Evolutionary conservation across 2,797 vertebrate genomes (phyloP), one percentile per base, ranked within the genome.

Genomic region (Crypturellus tataupa): DNA sequence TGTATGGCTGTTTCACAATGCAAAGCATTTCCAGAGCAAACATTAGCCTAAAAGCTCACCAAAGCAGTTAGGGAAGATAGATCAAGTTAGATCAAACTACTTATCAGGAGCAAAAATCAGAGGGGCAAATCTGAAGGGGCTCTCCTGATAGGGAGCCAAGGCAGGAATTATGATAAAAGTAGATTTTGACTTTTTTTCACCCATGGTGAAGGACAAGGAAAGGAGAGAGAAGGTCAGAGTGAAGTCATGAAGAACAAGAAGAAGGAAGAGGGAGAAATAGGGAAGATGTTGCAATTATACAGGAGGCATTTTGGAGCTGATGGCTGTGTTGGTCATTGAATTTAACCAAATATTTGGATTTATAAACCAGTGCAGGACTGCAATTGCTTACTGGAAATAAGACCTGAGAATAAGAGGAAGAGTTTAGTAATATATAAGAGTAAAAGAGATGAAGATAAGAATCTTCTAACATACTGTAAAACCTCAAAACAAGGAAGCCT

Each of bases 101-200:
- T 47, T 12, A 33, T 7, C 14, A 51, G 2, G 7, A 79, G 6
- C 11, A 65, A 91, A 42, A 1, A 10, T 47, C 0, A 29, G n/a
- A 25, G 31, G 8, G 13, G 16, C 5, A 78, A 78, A 62, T 7
- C 7, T n/a, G 49, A 92, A 69, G 16, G 7, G 60, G 19, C 46
- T 47, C 20, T 19, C 27, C 27, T 7, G 8, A 3, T 13, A 1
- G 2, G 35, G 1, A 69, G 6, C 2, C 44, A 17, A 42, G 31
- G 7, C 11, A 69, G 20, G 11, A 80, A 18, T 7, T 29, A 27
- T 7, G 8, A 47, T 1, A 11, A 71, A 89, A 33, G 0, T 16
- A 19, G 20, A 33, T 25, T 85, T 82, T 62, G 18, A 4, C 7
- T 79, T 69, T 55, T 55, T 68, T 15, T 23, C 8, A 37, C 3